Evolutionary conservation across 23 tunicate species (phyloP), one percentile per base, ranked within the genome.

Genomic region (Styela clava): DNA sequence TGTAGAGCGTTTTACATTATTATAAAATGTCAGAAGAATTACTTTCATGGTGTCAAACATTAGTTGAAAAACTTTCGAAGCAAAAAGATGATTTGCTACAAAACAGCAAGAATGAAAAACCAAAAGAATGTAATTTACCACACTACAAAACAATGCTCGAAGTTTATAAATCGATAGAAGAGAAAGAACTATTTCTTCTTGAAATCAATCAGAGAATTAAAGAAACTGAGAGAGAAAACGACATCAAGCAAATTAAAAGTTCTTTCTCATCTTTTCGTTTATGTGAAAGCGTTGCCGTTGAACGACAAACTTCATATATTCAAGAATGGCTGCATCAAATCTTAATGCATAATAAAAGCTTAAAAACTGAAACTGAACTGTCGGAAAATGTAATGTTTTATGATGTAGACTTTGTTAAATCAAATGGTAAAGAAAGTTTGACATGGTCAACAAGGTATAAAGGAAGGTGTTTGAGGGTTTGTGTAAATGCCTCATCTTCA

Each of bases 141-240:
- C 77, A 71, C 34, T 71, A 71, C 29, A 71, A 71, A 21, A 71
- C 77, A 26, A 28, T 71, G 32, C 35, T 71, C 5, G 16, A 33
- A 21, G 16, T 71, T 7, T 71, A 28, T 35, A 26, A 27, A 71
- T 21, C 32, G 27, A 71, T 71, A 28, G 77, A 71, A 71, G 35
- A 30, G 16, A 33, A 71, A 71, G 77, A 71, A 71, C 77, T 26
- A 19, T 71, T 28, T 71, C 77, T 71, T 3, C 3, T 71, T 35
- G 77, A 71, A 71, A 71, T 71, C 37, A 32, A 71, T 20, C 7
- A 30, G 35, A 76, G 44, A 44, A 51, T 76, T 64, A 24, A 25
- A 1, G 30, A 52, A 18, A 18, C 44, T 16, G 52, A 76, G 27
- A 76, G 65, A 35, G 52, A 36, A 25, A 71, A 71, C 3, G 77